Percentiles rank a stretch among this genome's conserved stretches.
phyloP scores from a whole-genome alignment of 2,797 vertebrate genomes.

The Momotus momota region DNA sequence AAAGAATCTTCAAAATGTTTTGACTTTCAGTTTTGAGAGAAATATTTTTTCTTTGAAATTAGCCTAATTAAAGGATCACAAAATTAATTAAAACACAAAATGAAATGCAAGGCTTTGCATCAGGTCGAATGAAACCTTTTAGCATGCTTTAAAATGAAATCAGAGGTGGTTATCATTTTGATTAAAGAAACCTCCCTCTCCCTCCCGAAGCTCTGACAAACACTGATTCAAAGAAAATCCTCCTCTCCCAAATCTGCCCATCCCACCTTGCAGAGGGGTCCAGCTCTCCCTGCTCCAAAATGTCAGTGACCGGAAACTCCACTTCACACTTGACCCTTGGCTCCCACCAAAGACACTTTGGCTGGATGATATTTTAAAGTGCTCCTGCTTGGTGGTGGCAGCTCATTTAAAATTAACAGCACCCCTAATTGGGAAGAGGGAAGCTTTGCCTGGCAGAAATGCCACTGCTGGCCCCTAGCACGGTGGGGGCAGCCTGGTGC shows the following conservation, averaged over 20 bases:
- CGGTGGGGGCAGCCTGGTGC: neutral
- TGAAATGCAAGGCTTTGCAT: constrained; percentile 11
- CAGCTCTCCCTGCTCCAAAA: neutral
- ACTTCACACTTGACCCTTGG: neutral
- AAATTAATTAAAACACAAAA: constrained; percentile 56
- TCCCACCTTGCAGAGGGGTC: neutral
- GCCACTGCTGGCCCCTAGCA: neutral
- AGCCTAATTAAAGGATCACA: constrained; percentile 64
- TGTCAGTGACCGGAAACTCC: neutral
- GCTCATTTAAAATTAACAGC: constrained; percentile 38
- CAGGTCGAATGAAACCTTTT: neutral
- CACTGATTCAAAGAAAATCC: neutral
- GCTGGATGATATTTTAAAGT: constrained; percentile 1
- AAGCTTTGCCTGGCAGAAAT: constrained; percentile 24
- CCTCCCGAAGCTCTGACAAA: neutral
- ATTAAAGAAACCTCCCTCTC: neutral
- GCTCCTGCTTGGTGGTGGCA: neutral
- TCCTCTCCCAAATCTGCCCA: neutral
- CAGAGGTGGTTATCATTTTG: constrained; percentile 21
- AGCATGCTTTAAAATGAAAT: constrained; percentile 19
- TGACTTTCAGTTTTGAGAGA: constrained; percentile 17
- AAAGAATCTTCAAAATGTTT: constrained; percentile 40
- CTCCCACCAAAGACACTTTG: neutral
- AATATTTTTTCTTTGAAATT: constrained; percentile 40
- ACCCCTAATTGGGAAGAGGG: neutral